These are phyloP conservation scores for Falco peregrinus DNA, from an alignment of 2,797 vertebrate species.

Conservation along the genomic window DNA sequence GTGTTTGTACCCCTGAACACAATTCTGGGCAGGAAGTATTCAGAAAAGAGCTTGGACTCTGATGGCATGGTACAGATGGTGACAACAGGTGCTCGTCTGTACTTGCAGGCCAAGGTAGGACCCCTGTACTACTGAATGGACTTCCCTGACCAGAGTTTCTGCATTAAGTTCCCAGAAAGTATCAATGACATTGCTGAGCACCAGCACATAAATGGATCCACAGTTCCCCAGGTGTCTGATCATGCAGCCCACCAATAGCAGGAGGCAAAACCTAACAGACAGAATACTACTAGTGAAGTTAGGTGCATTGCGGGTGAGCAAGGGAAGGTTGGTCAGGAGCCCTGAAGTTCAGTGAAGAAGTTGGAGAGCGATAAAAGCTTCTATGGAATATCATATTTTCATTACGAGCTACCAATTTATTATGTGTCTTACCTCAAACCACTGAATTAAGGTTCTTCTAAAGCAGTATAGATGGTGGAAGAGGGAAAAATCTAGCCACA, in stretches of 20 bases:
- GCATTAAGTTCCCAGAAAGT: not conserved
- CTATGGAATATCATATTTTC: not conserved
- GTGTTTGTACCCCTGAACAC: not conserved
- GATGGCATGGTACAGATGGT: not conserved
- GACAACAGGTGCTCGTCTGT: not conserved
- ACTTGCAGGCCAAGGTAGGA: not conserved
- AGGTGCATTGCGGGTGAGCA: not conserved
- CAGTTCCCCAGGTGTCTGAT: not conserved
- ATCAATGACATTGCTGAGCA: not conserved
- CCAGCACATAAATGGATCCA: not conserved
- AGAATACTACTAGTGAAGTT: not conserved
- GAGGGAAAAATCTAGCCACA: not conserved
- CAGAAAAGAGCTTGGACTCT: not conserved
- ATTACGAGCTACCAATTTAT: not conserved
- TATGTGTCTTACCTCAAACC: not conserved
- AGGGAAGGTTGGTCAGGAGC: not conserved
- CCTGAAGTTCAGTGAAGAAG: not conserved
- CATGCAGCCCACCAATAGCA: not conserved
- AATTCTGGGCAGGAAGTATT: not conserved
- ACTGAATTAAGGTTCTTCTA: not conserved
- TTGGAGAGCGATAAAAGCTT: not conserved
- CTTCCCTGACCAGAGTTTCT: not conserved
- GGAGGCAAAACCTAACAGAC: not conserved
- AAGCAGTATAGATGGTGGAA: not conserved
- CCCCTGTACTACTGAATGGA: not conserved